These are phyloP conservation scores for Neosilurus hyrtlii DNA, from an alignment of 2,797 vertebrate genomes.

Conservation along the genomic window DNA sequence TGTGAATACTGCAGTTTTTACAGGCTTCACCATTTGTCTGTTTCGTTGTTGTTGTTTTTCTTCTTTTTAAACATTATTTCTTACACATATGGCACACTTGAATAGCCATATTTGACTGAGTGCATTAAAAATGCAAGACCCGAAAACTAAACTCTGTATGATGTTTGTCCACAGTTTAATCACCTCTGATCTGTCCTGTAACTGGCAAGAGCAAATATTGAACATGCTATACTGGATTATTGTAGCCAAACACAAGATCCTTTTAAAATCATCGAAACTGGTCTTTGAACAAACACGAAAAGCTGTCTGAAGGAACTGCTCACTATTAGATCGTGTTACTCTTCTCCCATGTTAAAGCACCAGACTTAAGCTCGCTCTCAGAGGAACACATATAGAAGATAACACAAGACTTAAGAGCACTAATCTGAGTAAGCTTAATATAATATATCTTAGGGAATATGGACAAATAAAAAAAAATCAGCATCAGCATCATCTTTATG, in stretches of 20 bases:
- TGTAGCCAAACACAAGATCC: conserved; percentile 59
- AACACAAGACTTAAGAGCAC: neutral
- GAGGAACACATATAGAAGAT: neutral
- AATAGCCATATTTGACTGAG: neutral
- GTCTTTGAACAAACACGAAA: conserved; percentile 64
- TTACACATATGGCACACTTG: neutral
- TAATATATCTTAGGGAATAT: neutral
- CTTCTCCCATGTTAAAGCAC: conserved; percentile 31
- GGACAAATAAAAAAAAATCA: no score
- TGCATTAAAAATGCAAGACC: neutral
- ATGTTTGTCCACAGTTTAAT: conserved; percentile 37
- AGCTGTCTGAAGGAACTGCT: conserved; percentile 54
- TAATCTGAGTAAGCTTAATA: neutral
- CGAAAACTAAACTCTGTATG: neutral
- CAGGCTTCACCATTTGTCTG: neutral
- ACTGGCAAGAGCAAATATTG: conserved; percentile 71
- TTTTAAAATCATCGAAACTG: conserved; percentile 61
- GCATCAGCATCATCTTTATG: no score
- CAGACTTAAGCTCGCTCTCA: neutral
- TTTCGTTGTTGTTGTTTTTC: neutral
- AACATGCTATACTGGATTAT: conserved; percentile 60
- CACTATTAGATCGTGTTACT: conserved; percentile 37
- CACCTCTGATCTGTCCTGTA: conserved; percentile 60
- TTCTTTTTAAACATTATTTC: neutral
- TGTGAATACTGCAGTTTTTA: neutral